Evolutionary conservation across 2,797 vertebrate species (phyloP), one percentile per base, ranked within the genome.

Genomic region (Liasis olivaceus): DNA sequence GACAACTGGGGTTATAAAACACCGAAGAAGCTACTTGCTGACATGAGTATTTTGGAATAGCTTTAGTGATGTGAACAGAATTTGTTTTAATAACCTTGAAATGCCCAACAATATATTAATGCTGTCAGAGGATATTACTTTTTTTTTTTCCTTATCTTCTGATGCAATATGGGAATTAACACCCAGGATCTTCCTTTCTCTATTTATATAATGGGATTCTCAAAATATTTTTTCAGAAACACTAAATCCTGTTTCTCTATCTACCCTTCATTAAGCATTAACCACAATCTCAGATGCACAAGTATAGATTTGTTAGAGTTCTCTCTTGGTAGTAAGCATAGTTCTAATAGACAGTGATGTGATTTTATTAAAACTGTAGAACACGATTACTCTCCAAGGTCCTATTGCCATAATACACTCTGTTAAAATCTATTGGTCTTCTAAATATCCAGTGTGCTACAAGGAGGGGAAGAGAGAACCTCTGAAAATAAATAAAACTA

Each of bases 41-140:
- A 93, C 31, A 84, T 47, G 89, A 91, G 47, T 86, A 91, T 90
- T 95, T 96, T 93, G 36, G 95, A 95, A 93, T 85, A 91, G 42
- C 58, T 94, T 85, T 89, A 88, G 60, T 84, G 89, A 7, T 93
- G 31, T 91, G 91, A 24, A 92, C 86, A 42, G 92, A 94, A 96
- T 96, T 95, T 93, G 51, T 92, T 95, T 96, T 95, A 96, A 94
- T 58, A 95, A 91, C 69, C 89, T 96, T 94, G 89, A 94, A 95
- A 95, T 94, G 22, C n/a, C 77, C 89, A 89, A 59, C 91, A 92
- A 96, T 96, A 93, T 95, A 96, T 88, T 58, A 95, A 93, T 47
- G 95, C 89, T 95, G 95, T 91, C 95, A 93, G 90, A 96, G 92
- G 89, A 5, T 89, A 94, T 95, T 96, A 95, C 51, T 89, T 88